Evolutionary conservation across 2,113 vertebrate species (phyloP).

Genomic region (Vidua chalybeata): DNA sequence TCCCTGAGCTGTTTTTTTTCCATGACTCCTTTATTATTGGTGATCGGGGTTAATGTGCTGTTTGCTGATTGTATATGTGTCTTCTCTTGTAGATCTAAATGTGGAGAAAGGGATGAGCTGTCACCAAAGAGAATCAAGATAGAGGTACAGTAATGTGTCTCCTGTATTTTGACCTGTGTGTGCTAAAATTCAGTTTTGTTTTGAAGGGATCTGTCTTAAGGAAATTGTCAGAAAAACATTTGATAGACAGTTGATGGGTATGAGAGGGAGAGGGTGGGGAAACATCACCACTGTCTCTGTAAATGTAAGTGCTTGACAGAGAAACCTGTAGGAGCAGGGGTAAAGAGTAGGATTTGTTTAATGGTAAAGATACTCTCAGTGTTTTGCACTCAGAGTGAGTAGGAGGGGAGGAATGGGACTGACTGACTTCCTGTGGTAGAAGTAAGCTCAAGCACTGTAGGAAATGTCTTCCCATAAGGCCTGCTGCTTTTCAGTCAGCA

Average conservation of each 20-base stretch:
- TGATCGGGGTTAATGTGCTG: background rate
- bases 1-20: background rate
- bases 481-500: background rate
- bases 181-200: slow-evolving; percentile 9
- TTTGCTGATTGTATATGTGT: background rate
- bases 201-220: slow-evolving; percentile 15
- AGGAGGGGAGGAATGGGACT: slow-evolving; percentile 7
- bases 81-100: slow-evolving; percentile 83
- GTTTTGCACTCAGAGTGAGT: background rate
- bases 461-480: background rate
- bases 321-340: slow-evolving; percentile 25
- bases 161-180: background rate
- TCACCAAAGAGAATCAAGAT: slow-evolving; percentile 96
- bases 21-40: background rate
- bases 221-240: slow-evolving; percentile 15
- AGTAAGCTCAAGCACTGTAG: background rate
- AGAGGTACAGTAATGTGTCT: slow-evolving; percentile 79
- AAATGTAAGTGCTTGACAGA: background rate
- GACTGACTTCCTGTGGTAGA: background rate
- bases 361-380: background rate
- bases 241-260: slow-evolving; percentile 21
- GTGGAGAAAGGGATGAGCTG: slow-evolving; percentile 90
- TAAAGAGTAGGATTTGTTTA: slow-evolving; percentile 34
- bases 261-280: background rate
- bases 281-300: background rate